Evolutionary conservation across 2,113 vertebrate genomes (phyloP).

Genomic region (Rhea pennata): DNA sequence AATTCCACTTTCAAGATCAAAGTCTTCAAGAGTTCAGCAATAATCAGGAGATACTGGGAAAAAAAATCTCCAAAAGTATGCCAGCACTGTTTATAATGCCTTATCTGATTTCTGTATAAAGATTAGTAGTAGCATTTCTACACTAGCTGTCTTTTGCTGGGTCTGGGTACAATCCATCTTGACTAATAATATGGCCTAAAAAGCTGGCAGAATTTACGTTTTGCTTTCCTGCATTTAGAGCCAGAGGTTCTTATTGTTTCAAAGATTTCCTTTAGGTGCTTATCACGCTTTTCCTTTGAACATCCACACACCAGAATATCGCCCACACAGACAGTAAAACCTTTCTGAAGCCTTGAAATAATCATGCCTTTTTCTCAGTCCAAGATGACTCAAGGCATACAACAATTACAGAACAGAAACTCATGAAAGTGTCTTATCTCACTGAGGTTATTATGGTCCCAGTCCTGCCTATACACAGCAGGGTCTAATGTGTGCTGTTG

Average conservation of each 20-base stretch:
- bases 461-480: not conserved
- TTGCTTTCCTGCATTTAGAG: not conserved
- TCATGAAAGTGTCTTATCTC: not conserved
- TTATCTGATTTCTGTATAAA: not conserved
- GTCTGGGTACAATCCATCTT: not conserved
- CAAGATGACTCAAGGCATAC: not conserved
- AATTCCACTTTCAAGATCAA: slow-evolving; percentile 32
- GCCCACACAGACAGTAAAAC: not conserved
- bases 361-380: not conserved
- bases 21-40: not conserved
- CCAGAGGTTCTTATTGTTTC: not conserved
- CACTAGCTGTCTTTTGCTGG: not conserved
- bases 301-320: not conserved
- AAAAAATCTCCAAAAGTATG: not conserved
- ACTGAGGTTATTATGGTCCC: not conserved
- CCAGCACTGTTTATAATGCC: not conserved
- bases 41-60: not conserved
- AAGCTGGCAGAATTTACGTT: not conserved
- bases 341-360: not conserved
- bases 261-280: not conserved
- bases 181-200: not conserved
- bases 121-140: not conserved
- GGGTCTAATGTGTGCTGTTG: fast-evolving
- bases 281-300: not conserved
- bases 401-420: not conserved